These are phyloP conservation scores for Lamellibrachia columna DNA, from an alignment of 2,888 invertebrate genomes.

Conservation along the genomic window DNA sequence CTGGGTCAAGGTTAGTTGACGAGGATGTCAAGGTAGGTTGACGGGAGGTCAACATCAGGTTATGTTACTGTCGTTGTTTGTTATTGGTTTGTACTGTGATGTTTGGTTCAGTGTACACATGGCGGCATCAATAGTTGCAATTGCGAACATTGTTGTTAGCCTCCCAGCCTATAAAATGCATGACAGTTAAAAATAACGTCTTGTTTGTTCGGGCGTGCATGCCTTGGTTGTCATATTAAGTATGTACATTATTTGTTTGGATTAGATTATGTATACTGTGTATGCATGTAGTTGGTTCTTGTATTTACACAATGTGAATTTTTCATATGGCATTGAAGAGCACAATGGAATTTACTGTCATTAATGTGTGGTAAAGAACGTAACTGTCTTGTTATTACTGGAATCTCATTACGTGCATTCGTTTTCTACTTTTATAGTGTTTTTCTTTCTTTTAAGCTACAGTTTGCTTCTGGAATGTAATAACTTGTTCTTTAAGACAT, in stretches of 20 bases:
- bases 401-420: not conserved
- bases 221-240: not conserved
- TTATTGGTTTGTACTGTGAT: not conserved
- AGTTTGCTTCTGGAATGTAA: slow-evolving; percentile 16
- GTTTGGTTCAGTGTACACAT: not conserved
- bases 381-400: not conserved
- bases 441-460: not conserved
- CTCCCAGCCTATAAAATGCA: not conserved
- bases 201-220: not conserved
- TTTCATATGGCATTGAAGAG: not conserved
- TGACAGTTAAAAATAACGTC: not conserved
- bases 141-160: not conserved
- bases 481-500: not conserved
- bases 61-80: not conserved
- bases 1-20: not conserved
- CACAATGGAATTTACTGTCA: not conserved
- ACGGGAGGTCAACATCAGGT: not conserved
- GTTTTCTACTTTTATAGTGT: not conserved
- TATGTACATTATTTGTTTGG: not conserved
- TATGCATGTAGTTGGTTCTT: not conserved
- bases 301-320: not conserved
- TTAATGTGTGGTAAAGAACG: not conserved
- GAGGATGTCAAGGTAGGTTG: not conserved
- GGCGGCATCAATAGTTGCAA: not conserved
- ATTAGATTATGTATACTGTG: not conserved